A percentile compares a stretch with the other conserved stretches of the same genome.
phyloP scores from a whole-genome alignment of 2,888 invertebrate species.

The Drosophila dives region DNA sequence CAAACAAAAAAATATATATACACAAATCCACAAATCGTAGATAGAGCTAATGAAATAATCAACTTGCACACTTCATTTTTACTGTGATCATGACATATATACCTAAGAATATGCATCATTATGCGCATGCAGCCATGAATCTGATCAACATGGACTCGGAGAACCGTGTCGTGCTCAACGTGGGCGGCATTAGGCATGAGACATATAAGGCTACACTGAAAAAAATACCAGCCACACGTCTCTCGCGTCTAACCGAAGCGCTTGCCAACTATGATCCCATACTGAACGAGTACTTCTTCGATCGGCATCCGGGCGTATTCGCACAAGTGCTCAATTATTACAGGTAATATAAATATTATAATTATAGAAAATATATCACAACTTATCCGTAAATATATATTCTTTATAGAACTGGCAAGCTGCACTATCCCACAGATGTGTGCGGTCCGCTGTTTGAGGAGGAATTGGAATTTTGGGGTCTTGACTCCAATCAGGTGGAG shows the following conservation, averaged over 20 bases:
- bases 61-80: background rate
- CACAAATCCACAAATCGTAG: constrained; percentile 7
- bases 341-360: constrained; percentile 86
- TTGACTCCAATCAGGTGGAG: constrained; percentile 99
- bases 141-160: constrained; percentile 98
- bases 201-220: constrained; percentile 98
- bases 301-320: constrained; percentile 97
- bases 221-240: constrained; percentile 98
- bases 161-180: constrained; percentile 99
- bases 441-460: constrained; percentile 99
- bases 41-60: constrained; percentile 8
- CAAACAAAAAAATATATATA: constrained; percentile 1
- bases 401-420: constrained; percentile 93
- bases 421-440: constrained; percentile 99
- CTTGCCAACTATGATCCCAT: constrained; percentile 99
- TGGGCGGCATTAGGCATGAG: constrained; percentile 99
- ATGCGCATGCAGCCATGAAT: constrained; percentile 89
- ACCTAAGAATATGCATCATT: constrained; percentile 79
- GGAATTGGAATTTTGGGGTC: constrained; percentile 99
- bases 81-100: constrained; percentile 78
- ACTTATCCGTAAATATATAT: background rate
- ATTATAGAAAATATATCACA: background rate
- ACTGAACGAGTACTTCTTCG: constrained; percentile 99
- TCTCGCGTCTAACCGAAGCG: constrained; percentile 97
- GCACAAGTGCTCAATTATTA: constrained; percentile 99